These are phyloP conservation scores for Cylindroiulus punctatus DNA, from an alignment of 2,888 invertebrate genomes.

Conservation along the genomic window DNA sequence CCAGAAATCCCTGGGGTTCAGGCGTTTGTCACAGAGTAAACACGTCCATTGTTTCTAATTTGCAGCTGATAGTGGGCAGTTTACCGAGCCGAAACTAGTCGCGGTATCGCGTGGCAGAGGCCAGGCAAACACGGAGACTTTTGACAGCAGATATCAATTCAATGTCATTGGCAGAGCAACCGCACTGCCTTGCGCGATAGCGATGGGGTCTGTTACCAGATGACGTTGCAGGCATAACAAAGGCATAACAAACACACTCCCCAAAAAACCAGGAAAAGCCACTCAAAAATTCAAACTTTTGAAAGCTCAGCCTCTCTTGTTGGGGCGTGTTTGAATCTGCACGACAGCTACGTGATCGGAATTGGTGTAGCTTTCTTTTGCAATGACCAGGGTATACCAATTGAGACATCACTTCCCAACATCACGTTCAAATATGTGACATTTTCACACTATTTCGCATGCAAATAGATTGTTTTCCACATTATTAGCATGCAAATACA, in stretches of 20 bases:
- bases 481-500: too few species aligned
- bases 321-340: slow-evolving; percentile 9
- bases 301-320: background rate
- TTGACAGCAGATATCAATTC: background rate
- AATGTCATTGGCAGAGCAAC: background rate
- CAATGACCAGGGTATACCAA: too few species aligned
- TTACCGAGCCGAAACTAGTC: background rate
- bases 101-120: background rate
- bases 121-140: background rate
- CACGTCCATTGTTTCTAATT: background rate
- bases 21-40: background rate
- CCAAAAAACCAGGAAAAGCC: background rate
- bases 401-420: too few species aligned
- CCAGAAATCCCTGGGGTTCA: background rate
- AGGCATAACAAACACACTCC: background rate
- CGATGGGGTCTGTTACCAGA: background rate
- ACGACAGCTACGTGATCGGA: background rate
- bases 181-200: background rate
- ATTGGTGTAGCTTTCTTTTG: background rate
- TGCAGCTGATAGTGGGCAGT: background rate
- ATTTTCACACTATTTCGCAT: too few species aligned
- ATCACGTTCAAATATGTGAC: too few species aligned
- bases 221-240: background rate
- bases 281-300: background rate
- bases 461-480: too few species aligned